A percentile compares a stretch with the other conserved stretches of the same genome.
phyloP scores from a whole-genome alignment of 92 coral and sea anemone species.

The Palythoa heliodiscus region DNA sequence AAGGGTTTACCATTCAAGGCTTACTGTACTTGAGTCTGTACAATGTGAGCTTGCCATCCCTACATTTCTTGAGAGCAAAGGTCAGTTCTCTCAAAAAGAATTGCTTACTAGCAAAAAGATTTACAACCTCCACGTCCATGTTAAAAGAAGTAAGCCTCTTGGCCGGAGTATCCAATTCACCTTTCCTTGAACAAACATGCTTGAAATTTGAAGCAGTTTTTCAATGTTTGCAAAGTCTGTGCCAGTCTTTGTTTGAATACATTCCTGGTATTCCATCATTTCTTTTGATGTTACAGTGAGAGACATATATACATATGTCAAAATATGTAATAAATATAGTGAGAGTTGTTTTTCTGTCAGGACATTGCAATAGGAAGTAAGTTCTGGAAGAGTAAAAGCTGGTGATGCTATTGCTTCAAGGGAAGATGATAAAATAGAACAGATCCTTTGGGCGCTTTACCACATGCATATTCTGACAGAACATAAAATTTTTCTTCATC shows the following conservation, averaged over 20 bases:
- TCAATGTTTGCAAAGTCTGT: slow-evolving; percentile 19
- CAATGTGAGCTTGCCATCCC: not conserved
- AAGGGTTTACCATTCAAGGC: slow-evolving; percentile 1
- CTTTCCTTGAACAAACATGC: not conserved
- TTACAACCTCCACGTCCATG: not conserved
- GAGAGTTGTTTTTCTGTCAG: slow-evolving; percentile 34
- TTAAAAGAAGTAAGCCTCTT: not conserved
- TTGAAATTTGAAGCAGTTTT: slow-evolving; percentile 50
- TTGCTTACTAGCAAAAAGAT: not conserved
- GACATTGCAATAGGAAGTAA: slow-evolving; percentile 23
- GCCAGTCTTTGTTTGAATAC: slow-evolving; percentile 46
- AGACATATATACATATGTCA: no score
- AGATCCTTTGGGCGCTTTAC: slow-evolving; percentile 28
- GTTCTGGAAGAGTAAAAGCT: slow-evolving; percentile 33
- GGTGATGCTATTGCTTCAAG: slow-evolving; percentile 32
- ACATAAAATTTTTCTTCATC: no score
- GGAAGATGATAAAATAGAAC: slow-evolving; percentile 47
- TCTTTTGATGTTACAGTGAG: slow-evolving; percentile 5
- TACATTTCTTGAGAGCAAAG: not conserved
- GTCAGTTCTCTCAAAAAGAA: not conserved
- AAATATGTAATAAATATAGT: no score
- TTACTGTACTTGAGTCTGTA: not conserved
- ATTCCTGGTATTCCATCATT: slow-evolving; percentile 27
- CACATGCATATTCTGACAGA: not conserved
- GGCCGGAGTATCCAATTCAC: not conserved